Percentiles rank a stretch among this genome's conserved stretches.
phyloP scores from a whole-genome alignment of 2,888 invertebrate species.

The Leptinotarsa tumamoca region DNA sequence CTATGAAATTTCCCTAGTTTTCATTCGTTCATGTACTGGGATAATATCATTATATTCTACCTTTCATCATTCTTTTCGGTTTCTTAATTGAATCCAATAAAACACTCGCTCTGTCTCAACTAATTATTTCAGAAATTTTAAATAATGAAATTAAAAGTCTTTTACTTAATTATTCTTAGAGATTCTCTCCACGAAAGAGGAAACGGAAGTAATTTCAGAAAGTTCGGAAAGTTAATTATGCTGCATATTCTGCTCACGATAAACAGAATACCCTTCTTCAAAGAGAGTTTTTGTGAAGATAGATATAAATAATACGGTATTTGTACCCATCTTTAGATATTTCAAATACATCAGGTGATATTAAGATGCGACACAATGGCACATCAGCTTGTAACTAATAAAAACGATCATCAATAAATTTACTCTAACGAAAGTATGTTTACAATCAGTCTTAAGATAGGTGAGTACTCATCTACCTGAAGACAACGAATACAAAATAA shows the following conservation, averaged over 20 bases:
- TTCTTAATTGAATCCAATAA: slow-evolving; percentile 10
- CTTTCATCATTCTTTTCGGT: background rate
- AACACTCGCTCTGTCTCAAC: background rate
- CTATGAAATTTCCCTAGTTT: background rate
- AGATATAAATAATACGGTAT: background rate
- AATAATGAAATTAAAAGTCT: slow-evolving; percentile 13
- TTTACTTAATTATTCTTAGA: slow-evolving; percentile 3
- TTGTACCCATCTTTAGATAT: too few relatives aligned
- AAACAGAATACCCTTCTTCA: background rate
- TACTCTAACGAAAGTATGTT: too few relatives aligned
- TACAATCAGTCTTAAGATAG: too few relatives aligned
- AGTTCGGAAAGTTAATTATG: slow-evolving; percentile 5
- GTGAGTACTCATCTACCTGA: too few relatives aligned
- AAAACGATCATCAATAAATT: too few relatives aligned
- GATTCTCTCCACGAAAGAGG: background rate
- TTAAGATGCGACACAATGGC: too few relatives aligned
- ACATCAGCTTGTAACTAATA: too few relatives aligned
- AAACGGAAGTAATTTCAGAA: slow-evolving; percentile 3
- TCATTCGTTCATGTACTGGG: background rate
- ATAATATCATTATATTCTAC: background rate
- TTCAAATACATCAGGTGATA: too few relatives aligned
- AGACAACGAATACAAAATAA: too few relatives aligned
- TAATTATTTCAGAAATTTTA: slow-evolving; percentile 1
- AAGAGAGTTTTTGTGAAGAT: background rate
- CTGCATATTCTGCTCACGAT: slow-evolving; percentile 5